Conservation (phyloP, 2,113 vertebrate genomes). For the Acanthisitta chloris region DNA sequence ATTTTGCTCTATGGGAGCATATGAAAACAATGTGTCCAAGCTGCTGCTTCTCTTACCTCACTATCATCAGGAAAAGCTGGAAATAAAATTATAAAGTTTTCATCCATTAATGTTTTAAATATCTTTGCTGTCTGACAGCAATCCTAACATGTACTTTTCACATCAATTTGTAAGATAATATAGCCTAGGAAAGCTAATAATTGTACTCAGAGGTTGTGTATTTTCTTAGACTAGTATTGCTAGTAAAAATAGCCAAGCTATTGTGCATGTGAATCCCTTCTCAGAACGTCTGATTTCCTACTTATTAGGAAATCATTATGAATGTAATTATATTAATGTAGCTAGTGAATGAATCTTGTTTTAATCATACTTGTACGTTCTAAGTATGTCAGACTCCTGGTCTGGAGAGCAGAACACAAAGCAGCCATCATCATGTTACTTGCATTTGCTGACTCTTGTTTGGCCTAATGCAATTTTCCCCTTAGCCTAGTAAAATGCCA, state of each 20-base stretch:
- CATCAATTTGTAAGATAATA: not conserved
- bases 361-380: not conserved
- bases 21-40: not conserved
- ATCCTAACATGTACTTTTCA: not conserved
- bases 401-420: conserved; percentile 14
- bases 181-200: not conserved
- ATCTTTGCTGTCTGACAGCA: not conserved
- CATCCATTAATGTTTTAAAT: not conserved
- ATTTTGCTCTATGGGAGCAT: not conserved
- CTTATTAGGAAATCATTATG: not conserved
- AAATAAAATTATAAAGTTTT: not conserved
- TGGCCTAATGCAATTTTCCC: conserved; percentile 51
- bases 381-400: not conserved
- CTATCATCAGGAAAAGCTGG: not conserved
- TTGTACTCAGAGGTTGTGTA: not conserved
- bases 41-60: not conserved
- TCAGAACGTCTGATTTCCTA: not conserved
- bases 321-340: not conserved
- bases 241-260: not conserved
- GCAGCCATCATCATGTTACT: not conserved
- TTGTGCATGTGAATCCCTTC: not conserved
- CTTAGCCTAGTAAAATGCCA: conserved; percentile 62
- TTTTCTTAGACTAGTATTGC: not conserved
- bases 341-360: conserved; percentile 1
- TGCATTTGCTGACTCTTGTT: conserved; percentile 32